Base-by-base conservation (phyloP, 2,113 vertebrate genomes). In the Corythornis cristatus region DNA sequence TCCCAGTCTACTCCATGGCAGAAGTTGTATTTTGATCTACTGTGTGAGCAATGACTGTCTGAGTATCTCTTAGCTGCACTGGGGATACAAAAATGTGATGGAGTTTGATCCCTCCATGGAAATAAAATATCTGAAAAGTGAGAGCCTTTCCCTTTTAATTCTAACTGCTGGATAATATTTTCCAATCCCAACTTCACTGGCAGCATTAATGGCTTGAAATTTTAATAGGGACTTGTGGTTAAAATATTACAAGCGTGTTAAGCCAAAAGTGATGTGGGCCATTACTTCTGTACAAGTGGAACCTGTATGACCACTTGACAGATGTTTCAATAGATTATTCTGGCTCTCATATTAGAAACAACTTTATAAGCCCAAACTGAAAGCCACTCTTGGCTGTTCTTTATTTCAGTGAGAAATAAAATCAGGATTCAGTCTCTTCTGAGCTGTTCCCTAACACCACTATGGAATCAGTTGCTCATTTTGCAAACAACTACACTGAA, bases 161-260 rank as follows among this genome's bases (percentile, higher is more conserved):
- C 57, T 75, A 83, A 81, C 75, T 81, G 61, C 37, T 81, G 75
- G 46, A 72, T 90, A 96, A 89, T 88, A 93, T 94, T 97, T 97
- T 97, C 93, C 94, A 95, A 68, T 58, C 45, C 31, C 26, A 77
- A 87, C 51, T 90, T 96, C 74, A 86, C 2, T 56, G 75, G 74
- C 15, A 43, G 93, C 96, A 96, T 94, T 95, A 95, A 92, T 74
- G 76, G 40, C 68, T 83, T 89, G 87, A 93, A 75, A 95, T 93
- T 92, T 96, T 96, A 96, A 95, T 65, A 77, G 78, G 23, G 19
- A 54, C 4, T 71, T 94, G 72, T n/a, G 65, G 73, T 92, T 95
- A 82, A 95, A 92, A 88, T 92, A 89, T 80, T 91, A 93, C 17
- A 79, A 28, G 66, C 0, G 0, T 16, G 28, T 83, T 81, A 92